Evolutionary conservation across 2,113 vertebrate genomes (phyloP), one percentile per base, ranked within the genome.

Genomic region (Ramphastos sulfuratus): DNA sequence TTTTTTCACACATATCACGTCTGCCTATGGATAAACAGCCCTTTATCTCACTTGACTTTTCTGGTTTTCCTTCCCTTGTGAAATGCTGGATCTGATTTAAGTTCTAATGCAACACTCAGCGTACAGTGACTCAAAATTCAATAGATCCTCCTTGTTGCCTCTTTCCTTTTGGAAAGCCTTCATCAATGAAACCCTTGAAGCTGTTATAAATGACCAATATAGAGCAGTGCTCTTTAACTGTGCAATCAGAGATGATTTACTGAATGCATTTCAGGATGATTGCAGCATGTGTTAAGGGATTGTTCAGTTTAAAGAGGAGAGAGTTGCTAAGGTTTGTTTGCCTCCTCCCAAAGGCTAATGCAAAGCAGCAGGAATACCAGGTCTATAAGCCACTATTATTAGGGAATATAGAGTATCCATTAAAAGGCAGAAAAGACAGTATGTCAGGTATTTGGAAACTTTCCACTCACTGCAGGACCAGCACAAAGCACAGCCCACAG

Each of bases 1-100:
- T 69, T 94, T 96, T 95, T 60, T 71, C 23, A 96, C 42, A 44
- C 92, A 84, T 16, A 33, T 92, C 96, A 96, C 88, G 65, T 94
- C 76, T 46, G 86, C 74, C 80, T 35, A 25, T 25, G 91, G 78
- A 95, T 87, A 94, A 96, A 86, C 83, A 90, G 72, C 82, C 65
- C 85, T 96, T 94, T 92, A 94, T 95, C 89, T 89, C 89, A 80
- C 79, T 93, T 83, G 75, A 77, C 73, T 93, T 79, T 15, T 72
- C 46, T 73, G 76, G 76, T 86, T 94, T 96, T 78, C 82, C 54
- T 75, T 82, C 80, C 71, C 82, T 55, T 39, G 42, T 63, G 80
- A 92, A 95, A 93, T 28, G 55, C 88, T 90, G 87, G 67, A 54
- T 92, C 85, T 77, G 86, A 92, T 89, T 89, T 89, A 61, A 81